Base-by-base conservation (phyloP, 2,888 invertebrate species). In the Archaeoteleia sp. region DNA sequence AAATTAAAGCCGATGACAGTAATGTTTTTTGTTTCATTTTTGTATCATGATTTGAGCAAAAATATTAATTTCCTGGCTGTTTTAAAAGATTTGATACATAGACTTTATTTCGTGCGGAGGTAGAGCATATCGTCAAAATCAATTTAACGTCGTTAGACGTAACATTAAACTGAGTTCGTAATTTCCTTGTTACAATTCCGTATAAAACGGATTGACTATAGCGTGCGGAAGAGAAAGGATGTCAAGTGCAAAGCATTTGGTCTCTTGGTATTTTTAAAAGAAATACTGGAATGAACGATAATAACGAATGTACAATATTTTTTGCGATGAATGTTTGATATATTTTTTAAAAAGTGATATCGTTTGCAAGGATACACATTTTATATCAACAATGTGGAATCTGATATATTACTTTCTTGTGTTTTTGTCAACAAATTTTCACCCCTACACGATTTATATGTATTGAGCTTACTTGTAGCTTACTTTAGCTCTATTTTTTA, bases 131-230 rank as follows among this genome's bases (percentile, higher is more conserved):
- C 32, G 40, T 42, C 39, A 42, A 29, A 42, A 42, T 53, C 42
- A 53, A 53, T 53, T 53, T 34, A 27, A 27, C 32, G 40, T 53
- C 32, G 25, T 53, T 53, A 12, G 23, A 42, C 32, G 10, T 20
- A 14, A 9, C 32, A 40, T 20, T 32, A 53, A 32, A 40, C 37
- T 13, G 10, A 40, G 32, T 32, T 40, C 25, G 51, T 42, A 53
- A 53, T 53, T 53, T 42, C 42, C 42, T 42, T 53, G 42, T 42
- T 40, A 42, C 8, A 53, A 34, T 53, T 53, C 17, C 42, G 42
- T 27, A 53, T 34, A 40, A 51, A 53, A 42, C 42, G 42, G 25
- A 53, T 53, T 42, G 40, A 53, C 53, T 53, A 29, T 42, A 53
- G 40, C 51, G 40, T 53, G 51, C 51, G 23, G 14, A 14, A 9